Evolutionary conservation across 2,113 vertebrate species (phyloP), one percentile per base, ranked within the genome.

Genomic region (Lophotis ruficrista): DNA sequence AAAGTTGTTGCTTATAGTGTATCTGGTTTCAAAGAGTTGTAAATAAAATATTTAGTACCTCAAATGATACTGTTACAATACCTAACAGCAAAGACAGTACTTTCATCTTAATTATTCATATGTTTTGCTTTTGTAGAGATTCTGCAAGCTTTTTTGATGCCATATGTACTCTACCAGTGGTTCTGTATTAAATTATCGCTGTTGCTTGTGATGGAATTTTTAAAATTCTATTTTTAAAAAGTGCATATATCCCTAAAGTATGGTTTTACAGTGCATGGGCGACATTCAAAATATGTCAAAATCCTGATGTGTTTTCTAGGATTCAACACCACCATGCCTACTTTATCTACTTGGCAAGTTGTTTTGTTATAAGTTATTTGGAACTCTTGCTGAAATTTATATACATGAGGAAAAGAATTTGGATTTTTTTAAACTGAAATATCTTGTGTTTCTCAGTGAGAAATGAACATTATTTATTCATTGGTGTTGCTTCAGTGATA

Each of bases 141-240:
- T 38, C 7, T 75, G 3, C 4, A 58, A 28, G 21, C 0, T 7
- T 66, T 80, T 69, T 70, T 37, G 4, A 37, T 75, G 17, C 2
- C 14, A 7, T 21, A 48, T 4, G 2, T 45, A 41, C 30, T 66
- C 12, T 22, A 1, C 9, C n/a, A 31, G 5, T 65, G 12, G 3
- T 35, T 93, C 24, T 4, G 0, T n/a, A 76, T 66, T 47, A 64
- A 72, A 58, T 14, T 60, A 50, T 27, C 10, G 41, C 8, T 41
- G 12, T 20, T n/a, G 6, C 3, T 66, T 45, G 14, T 58, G 54
- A 83, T 8, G 8, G 14, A 54, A 70, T 75, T 45, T 65, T 37
- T 81, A 38, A 81, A 89, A n/a, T 5, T 76, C 27, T 25, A 4
- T n/a, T 95, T 78, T 24, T 43, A 92, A 91, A 62, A 33, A 43